phyloP scores from a whole-genome alignment of 2,888 invertebrate species.

The Portevinia maculata region DNA sequence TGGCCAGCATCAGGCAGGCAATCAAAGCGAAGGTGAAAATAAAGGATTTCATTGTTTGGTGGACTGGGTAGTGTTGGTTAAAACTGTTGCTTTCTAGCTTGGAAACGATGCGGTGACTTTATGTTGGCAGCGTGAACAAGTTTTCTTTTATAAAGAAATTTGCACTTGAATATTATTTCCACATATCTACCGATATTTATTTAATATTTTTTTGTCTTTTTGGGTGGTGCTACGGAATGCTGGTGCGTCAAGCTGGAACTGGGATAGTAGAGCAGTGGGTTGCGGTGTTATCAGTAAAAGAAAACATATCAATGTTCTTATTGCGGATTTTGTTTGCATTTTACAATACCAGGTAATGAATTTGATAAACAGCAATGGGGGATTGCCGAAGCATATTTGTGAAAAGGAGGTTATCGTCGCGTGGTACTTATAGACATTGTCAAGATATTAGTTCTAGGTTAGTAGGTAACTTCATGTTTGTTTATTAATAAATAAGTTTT shows the following conservation, averaged over 20 bases:
- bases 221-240: constrained; percentile 29
- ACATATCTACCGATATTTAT: background rate
- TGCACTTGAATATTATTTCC: constrained; percentile 6
- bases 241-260: constrained; percentile 38
- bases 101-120: constrained; percentile 45
- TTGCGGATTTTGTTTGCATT: constrained; percentile 21
- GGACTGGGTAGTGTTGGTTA: background rate
- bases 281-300: constrained; percentile 24
- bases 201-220: constrained; percentile 16
- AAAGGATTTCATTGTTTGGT: constrained; percentile 56
- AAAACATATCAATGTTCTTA: constrained; percentile 33
- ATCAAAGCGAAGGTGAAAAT: constrained; percentile 62
- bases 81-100: background rate
- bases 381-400: background rate
- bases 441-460: background rate
- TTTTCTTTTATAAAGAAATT: constrained; percentile 61
- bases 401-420: background rate
- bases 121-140: constrained; percentile 39
- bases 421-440: background rate
- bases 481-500: too few species aligned
- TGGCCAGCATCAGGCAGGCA: constrained; percentile 62
- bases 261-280: constrained; percentile 38
- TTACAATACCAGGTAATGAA: constrained; percentile 8
- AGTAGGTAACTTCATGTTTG: background rate
- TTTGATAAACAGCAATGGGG: background rate